Conservation (phyloP, 2,113 vertebrate species). For the Heloderma charlesbogerti region DNA sequence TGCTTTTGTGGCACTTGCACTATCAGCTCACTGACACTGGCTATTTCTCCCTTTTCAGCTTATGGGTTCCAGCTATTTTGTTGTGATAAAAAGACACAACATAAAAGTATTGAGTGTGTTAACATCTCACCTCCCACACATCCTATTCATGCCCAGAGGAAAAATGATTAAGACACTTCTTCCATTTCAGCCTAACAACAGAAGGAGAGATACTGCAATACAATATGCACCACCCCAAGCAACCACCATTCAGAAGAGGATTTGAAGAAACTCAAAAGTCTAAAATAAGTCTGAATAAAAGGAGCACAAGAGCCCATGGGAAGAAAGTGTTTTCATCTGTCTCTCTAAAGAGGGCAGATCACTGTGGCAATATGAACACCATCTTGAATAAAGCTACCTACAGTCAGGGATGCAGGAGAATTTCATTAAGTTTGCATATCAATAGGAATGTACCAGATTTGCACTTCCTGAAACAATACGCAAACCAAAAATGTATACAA, state of each 20-base stretch:
- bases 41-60: slow-evolving; percentile 8
- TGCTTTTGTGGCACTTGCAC: not conserved
- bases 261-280: not conserved
- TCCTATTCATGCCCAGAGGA: not conserved
- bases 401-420: not conserved
- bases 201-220: rapidly evolving
- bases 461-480: too few species aligned
- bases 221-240: not conserved
- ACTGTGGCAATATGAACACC: not conserved
- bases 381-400: rapidly evolving
- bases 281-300: slow-evolving; percentile 10
- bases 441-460: too few species aligned
- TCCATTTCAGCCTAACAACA: not conserved
- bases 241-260: not conserved
- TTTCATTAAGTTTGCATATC: too few species aligned
- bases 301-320: not conserved
- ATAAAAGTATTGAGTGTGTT: not conserved
- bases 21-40: not conserved
- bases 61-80: not conserved
- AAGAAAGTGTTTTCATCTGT: not conserved
- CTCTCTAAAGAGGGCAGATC: not conserved
- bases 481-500: too few species aligned
- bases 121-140: slow-evolving; percentile 7
- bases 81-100: slow-evolving; percentile 12
- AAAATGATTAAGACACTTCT: slow-evolving; percentile 20